phyloP scores from a whole-genome alignment of 2,797 vertebrate genomes.

The Lagocephalus sceleratus region DNA sequence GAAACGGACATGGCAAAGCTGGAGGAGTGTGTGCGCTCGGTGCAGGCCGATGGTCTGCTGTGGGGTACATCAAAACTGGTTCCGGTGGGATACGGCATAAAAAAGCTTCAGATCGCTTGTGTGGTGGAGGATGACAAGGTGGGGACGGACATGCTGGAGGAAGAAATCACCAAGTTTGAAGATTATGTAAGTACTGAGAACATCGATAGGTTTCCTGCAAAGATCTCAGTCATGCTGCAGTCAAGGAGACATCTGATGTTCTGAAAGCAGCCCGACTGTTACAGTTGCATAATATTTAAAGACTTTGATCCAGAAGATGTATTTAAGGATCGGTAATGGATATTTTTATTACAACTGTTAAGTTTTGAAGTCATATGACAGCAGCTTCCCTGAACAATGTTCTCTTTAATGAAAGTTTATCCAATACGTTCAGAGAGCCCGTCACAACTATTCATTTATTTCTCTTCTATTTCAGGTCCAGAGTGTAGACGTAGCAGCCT shows the following conservation, averaged over 20 bases:
- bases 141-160: conserved; percentile 91
- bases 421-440: neutral
- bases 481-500: conserved; percentile 94
- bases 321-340: too few relatives aligned
- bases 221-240: too few relatives aligned
- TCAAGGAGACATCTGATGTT: too few relatives aligned
- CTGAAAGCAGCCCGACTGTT: too few relatives aligned
- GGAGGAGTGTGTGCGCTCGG: conserved; percentile 88
- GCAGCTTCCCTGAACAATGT: too few relatives aligned
- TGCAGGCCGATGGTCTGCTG: conserved; percentile 86
- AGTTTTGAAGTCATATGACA: too few relatives aligned
- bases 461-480: conserved; percentile 82
- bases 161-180: conserved; percentile 96
- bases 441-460: too few relatives aligned
- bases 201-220: neutral
- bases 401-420: neutral
- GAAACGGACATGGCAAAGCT: conserved; percentile 94
- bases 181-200: conserved; percentile 82
- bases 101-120: conserved; percentile 93
- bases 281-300: too few relatives aligned
- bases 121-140: conserved; percentile 97
- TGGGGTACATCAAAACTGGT: conserved; percentile 96
- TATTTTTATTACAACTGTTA: too few relatives aligned
- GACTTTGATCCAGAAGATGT: too few relatives aligned
- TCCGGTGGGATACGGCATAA: conserved; percentile 93